Evolutionary conservation across 2,113 vertebrate genomes (phyloP).

Genomic region (Apodemus speciosus): DNA sequence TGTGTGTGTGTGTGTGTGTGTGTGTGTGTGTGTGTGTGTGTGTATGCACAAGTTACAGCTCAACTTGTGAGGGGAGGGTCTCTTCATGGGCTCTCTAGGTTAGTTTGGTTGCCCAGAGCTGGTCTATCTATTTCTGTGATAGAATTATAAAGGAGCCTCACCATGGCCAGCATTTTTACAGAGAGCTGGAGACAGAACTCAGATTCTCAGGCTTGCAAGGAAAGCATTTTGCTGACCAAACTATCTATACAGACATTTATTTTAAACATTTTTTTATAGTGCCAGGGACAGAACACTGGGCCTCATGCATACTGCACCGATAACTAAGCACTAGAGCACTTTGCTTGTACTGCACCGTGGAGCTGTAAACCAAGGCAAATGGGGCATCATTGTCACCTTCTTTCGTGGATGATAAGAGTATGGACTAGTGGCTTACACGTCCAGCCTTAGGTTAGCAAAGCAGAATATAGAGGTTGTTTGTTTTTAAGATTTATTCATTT

Average conservation of each 20-base stretch:
- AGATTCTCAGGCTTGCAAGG: neutral
- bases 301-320: neutral
- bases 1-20: neutral
- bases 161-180: neutral
- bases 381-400: neutral
- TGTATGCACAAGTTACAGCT: neutral
- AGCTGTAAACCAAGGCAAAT: neutral
- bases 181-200: neutral
- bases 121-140: neutral
- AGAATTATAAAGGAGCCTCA: neutral
- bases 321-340: neutral
- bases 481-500: neutral
- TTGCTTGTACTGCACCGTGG: no score
- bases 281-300: no score
- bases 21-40: neutral
- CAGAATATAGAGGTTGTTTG: neutral
- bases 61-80: neutral
- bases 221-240: neutral
- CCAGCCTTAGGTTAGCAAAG: neutral
- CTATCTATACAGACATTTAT: neutral
- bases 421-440: rapidly evolving
- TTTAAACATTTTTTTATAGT: neutral
- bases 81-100: neutral
- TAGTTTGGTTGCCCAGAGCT: neutral
- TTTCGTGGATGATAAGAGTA: neutral